These are phyloP conservation scores for Trochalopteron elliotii DNA, from an alignment of 2,113 vertebrate species.

Conservation along the genomic window DNA sequence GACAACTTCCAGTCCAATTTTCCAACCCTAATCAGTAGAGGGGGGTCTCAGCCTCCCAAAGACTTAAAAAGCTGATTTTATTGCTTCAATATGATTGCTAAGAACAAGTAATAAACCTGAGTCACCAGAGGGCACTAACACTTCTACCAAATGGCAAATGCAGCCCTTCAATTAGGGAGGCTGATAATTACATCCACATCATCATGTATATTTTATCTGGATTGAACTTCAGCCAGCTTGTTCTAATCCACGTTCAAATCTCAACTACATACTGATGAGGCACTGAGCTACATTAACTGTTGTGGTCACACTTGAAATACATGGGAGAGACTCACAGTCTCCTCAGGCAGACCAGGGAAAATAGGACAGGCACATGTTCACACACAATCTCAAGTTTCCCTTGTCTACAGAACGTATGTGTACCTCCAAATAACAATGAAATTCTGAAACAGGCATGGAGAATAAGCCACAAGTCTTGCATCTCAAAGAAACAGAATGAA, in stretches of 20 bases:
- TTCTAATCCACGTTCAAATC: slow-evolving; percentile 35
- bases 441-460: not conserved
- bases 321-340: not conserved
- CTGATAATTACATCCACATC: slow-evolving; percentile 50
- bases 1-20: not conserved
- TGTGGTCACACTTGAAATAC: not conserved
- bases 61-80: not conserved
- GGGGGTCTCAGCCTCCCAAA: not conserved
- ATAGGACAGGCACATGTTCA: not conserved
- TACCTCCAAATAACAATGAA: not conserved
- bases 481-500: not conserved
- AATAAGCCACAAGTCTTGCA: not conserved
- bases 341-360: not conserved
- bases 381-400: not conserved
- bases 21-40: not conserved
- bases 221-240: slow-evolving; percentile 47
- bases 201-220: slow-evolving; percentile 51
- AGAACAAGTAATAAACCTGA: not conserved
- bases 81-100: not conserved
- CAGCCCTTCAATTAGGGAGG: slow-evolving; percentile 14
- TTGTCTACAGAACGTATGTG: accelerated
- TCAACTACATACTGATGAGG: slow-evolving; percentile 28
- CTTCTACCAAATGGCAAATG: slow-evolving; percentile 6
- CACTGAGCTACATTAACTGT: not conserved
- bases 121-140: slow-evolving; percentile 36